Percentiles rank a stretch among this genome's conserved stretches.
These are phyloP conservation scores for Tympanuchus pallidicinctus DNA, from an alignment of 2,113 vertebrate genomes.

Conservation along the genomic window DNA sequence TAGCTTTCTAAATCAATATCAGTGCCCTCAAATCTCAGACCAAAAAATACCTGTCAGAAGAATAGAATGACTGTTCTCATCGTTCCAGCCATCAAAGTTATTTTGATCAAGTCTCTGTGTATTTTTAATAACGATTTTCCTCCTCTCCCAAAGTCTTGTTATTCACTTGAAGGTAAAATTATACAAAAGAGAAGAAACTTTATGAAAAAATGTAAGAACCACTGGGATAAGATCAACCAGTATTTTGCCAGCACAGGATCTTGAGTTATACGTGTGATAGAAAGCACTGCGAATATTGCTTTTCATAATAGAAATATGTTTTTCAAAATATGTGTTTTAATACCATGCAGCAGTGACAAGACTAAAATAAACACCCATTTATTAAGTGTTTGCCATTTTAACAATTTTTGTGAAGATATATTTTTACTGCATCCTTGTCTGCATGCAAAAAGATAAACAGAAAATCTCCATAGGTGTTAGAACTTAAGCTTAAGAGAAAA, in stretches of 20 bases:
- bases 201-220: constrained; percentile 32
- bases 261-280: not conserved
- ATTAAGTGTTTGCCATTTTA: not conserved
- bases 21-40: constrained; percentile 50
- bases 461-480: not conserved
- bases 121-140: constrained; percentile 65
- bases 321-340: not conserved
- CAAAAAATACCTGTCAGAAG: constrained; percentile 51
- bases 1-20: constrained; percentile 60
- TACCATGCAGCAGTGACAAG: not conserved
- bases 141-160: constrained; percentile 31
- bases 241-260: not conserved
- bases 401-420: not conserved
- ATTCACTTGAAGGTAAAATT: constrained; percentile 61
- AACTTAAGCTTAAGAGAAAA: not conserved
- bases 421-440: not conserved
- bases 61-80: constrained; percentile 32
- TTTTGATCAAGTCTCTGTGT: constrained; percentile 62
- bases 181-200: constrained; percentile 44
- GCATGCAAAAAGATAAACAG: not conserved
- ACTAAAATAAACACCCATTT: not conserved
- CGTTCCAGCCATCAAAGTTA: constrained; percentile 60
- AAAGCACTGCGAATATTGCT: not conserved
- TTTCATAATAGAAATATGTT: not conserved
- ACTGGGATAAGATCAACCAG: constrained; percentile 15